Evolutionary conservation across 1,140 invertebrate species (phyloP), one percentile per base, ranked within the genome.

Genomic region (Colletes latitarsis): DNA sequence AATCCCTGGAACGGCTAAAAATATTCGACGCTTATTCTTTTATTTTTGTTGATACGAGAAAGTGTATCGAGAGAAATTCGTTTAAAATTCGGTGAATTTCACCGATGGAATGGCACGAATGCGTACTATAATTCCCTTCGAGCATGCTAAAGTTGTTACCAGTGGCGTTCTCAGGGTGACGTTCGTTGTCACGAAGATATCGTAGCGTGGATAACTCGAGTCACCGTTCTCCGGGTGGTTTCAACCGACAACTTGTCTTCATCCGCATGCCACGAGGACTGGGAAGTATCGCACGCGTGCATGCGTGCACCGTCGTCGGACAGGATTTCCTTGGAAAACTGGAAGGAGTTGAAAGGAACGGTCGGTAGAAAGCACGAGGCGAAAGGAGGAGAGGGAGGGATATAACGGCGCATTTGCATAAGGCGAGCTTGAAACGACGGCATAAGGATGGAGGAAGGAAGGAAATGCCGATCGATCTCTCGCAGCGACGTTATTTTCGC

Each of bases 391-490:
- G 39, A n/a, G 14, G 19, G 39, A n/a, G n/a, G 55, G 8, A 71
- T 77, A 49, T 69, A 53, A 58, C 6, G 1, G 53, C 30, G 21
- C 52, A 82, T 85, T 85, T 85, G 84, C 84, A 85, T 86, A 84
- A 87, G 79, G 85, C 81, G 83, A 82, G 83, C 77, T 83, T 88
- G 88, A 86, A 84, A 85, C 81, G 87, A 60, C 62, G 82, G 84
- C 81, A 82, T 85, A 89, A 89, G 88, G 81, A 88, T 17, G 83
- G 81, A 87, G 75, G 81, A 85, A 85, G 85, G 81, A 88, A 88
- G 82, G 77, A 88, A 89, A 87, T 89, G 63, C 81, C 78, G 87
- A 89, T 89, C 88, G 88, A 89, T 89, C 85, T 88, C 30, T 68
- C 71, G 70, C 84, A 71, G 73, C 78, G 85, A 87, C 85, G 85